Conservation (phyloP, 1,140 invertebrate genomes). For the Ooceraea biroi region DNA sequence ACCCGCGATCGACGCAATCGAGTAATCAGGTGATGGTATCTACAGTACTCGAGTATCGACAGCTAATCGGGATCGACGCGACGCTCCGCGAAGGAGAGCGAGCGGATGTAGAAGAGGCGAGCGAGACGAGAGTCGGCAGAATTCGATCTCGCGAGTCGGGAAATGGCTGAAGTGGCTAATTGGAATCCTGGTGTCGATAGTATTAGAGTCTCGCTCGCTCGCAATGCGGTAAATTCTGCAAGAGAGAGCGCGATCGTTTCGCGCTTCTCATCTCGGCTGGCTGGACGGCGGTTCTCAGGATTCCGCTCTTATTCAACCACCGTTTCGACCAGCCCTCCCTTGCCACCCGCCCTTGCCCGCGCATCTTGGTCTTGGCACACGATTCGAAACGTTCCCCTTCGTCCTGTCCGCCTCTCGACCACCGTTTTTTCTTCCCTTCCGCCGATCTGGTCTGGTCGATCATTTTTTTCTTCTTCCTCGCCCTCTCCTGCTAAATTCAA, state of each 20-base stretch:
- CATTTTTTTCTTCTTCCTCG: conserved; percentile 2
- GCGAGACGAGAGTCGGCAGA: conserved; percentile 4
- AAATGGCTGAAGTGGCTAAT: conserved; percentile 70
- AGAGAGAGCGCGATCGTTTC: conserved; percentile 17
- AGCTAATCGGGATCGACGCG: neutral
- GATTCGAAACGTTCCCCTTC: conserved; percentile 13
- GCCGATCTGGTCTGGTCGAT: neutral
- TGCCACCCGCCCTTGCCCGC: neutral
- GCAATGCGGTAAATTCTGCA: conserved; percentile 51
- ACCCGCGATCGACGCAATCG: neutral
- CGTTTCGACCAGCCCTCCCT: neutral
- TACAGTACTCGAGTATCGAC: neutral
- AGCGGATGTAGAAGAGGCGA: neutral
- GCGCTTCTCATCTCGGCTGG: conserved; percentile 19
- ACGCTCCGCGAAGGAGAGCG: neutral
- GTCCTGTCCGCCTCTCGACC: neutral
- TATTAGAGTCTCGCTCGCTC: conserved; percentile 48
- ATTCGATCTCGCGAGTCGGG: conserved; percentile 32
- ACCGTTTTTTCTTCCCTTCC: neutral
- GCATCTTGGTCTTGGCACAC: conserved; percentile 8
- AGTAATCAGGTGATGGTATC: neutral
- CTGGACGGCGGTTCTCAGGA: neutral
- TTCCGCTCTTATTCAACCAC: neutral
- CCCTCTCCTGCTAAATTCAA: conserved; percentile 61
- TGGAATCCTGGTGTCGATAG: conserved; percentile 56